phyloP scores from a whole-genome alignment of 1,140 invertebrate species.

The Plectrocnemia conspersa region DNA sequence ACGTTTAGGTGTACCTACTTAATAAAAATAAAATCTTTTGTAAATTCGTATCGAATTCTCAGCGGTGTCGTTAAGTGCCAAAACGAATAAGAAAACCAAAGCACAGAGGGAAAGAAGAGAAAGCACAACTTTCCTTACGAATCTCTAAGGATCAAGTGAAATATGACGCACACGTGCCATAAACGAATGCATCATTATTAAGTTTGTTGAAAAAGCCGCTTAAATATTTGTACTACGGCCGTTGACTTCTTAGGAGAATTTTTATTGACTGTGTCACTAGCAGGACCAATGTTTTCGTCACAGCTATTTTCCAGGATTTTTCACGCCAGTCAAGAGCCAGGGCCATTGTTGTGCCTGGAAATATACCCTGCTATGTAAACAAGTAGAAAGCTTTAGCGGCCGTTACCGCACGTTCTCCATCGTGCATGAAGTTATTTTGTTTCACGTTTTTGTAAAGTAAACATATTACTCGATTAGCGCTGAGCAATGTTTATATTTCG shows the following conservation, averaged over 20 bases:
- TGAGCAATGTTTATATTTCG: too few relatives aligned
- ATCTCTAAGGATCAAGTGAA: constrained; percentile 17
- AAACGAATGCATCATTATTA: too few relatives aligned
- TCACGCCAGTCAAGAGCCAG: not conserved
- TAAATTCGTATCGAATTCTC: constrained; percentile 4
- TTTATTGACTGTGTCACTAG: not conserved
- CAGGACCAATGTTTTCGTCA: not conserved
- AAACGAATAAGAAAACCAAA: constrained; percentile 2
- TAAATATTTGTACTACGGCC: not conserved
- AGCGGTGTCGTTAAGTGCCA: constrained; percentile 11
- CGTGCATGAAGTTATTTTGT: constrained; percentile 3
- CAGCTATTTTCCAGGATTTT: not conserved
- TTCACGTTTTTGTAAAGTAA: not conserved
- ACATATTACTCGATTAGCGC: not conserved
- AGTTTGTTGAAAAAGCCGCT: too few relatives aligned
- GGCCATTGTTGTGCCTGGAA: not conserved
- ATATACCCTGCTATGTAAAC: not conserved
- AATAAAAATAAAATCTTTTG: not conserved
- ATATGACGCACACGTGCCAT: too few relatives aligned
- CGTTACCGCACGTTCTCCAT: not conserved
- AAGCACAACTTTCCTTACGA: constrained; percentile 21
- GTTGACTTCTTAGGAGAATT: not conserved
- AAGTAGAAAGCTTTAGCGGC: constrained; percentile 3
- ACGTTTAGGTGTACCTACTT: not conserved
- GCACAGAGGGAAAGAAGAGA: not conserved